Percentiles rank a stretch among this genome's conserved stretches.
These are phyloP conservation scores for Chaetodon auriga DNA, from an alignment of 2,113 vertebrate genomes.

Conservation along the genomic window DNA sequence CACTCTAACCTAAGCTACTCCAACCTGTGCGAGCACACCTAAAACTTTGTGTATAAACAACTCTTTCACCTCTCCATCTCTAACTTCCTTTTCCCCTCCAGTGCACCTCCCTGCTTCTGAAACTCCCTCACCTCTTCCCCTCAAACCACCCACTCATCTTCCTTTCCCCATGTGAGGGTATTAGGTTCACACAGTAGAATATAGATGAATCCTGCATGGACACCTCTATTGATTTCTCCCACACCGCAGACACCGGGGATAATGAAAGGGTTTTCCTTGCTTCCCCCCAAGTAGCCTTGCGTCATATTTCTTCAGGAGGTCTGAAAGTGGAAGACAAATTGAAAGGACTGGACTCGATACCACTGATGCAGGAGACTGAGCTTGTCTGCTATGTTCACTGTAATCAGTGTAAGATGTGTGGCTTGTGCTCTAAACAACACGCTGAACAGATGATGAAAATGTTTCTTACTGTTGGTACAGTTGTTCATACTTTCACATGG, in stretches of 20 bases:
- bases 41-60: constrained; percentile 51
- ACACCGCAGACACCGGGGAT: constrained; percentile 72
- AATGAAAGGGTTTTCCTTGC: constrained; percentile 78
- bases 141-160: constrained; percentile 69
- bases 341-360: constrained; percentile 38
- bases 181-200: constrained; percentile 78
- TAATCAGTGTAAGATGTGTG: constrained; percentile 29
- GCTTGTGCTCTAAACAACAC: constrained; percentile 15
- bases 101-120: constrained; percentile 20
- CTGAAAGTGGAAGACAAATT: constrained; percentile 49
- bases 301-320: constrained; percentile 71
- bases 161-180: constrained; percentile 61
- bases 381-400: constrained; percentile 33
- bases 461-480: neutral
- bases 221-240: constrained; percentile 79
- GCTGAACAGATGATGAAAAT: neutral
- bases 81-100: constrained; percentile 49
- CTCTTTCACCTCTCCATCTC: constrained; percentile 56
- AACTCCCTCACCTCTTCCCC: constrained; percentile 64
- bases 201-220: constrained; percentile 76
- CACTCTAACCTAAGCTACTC: constrained; percentile 10
- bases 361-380: constrained; percentile 12
- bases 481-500: neutral
- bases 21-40: constrained; percentile 31
- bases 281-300: constrained; percentile 40